Conservation (phyloP, 2,888 invertebrate genomes). For the Chironomus tentans region DNA sequence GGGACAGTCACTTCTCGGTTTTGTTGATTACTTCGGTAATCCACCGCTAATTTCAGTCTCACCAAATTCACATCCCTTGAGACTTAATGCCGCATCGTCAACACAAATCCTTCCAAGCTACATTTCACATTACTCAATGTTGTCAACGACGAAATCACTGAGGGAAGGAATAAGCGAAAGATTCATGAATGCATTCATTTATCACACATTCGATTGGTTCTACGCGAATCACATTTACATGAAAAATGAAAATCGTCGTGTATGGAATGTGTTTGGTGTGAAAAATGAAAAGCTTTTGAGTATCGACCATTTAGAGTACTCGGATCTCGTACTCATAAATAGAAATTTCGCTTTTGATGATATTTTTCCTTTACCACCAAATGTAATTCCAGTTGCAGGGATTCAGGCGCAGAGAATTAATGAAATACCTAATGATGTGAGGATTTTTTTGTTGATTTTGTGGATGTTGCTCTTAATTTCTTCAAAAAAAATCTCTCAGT, state of each 20-base stretch:
- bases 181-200: slow-evolving; percentile 10
- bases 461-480: too few relatives aligned
- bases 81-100: background rate
- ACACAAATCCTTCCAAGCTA: slow-evolving; percentile 16
- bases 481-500: too few relatives aligned
- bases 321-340: slow-evolving; percentile 22
- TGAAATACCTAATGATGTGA: slow-evolving; percentile 13
- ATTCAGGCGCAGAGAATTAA: slow-evolving; percentile 9
- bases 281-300: slow-evolving; percentile 13
- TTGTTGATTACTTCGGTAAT: slow-evolving; percentile 29
- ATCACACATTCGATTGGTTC: slow-evolving; percentile 21
- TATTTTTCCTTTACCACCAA: slow-evolving; percentile 12
- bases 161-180: slow-evolving; percentile 16
- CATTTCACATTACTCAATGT: slow-evolving; percentile 12
- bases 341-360: slow-evolving; percentile 26
- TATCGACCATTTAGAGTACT: background rate
- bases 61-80: slow-evolving; percentile 5
- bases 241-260: slow-evolving; percentile 18
- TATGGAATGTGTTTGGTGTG: slow-evolving; percentile 10
- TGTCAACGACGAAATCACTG: background rate
- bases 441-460: background rate
- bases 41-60: slow-evolving; percentile 29
- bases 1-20: slow-evolving; percentile 30
- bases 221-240: slow-evolving; percentile 12
- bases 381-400: slow-evolving; percentile 20